Evolutionary conservation across 1,140 invertebrate genomes (phyloP).

Genomic region (Acyrthosiphon pisum): DNA sequence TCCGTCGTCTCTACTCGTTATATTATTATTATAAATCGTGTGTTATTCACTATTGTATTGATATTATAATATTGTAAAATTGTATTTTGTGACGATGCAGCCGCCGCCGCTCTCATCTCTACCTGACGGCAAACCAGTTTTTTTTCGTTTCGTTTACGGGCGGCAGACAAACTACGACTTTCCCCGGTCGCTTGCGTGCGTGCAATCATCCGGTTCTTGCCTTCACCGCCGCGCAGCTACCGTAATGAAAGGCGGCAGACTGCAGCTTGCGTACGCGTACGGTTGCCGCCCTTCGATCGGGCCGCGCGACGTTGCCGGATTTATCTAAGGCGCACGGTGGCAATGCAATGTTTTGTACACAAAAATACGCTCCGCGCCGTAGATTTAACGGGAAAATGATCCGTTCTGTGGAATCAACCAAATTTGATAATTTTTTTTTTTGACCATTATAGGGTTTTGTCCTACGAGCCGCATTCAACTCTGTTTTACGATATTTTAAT

Average conservation of each 20-base stretch:
- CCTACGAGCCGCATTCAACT: neutral
- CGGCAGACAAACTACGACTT: too few species aligned
- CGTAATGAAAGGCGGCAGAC: too few species aligned
- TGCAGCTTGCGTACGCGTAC: neutral
- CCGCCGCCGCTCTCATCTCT: too few species aligned
- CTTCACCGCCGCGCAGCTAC: neutral
- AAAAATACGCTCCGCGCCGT: too few species aligned
- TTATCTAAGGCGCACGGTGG: neutral
- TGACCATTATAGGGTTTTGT: too few species aligned
- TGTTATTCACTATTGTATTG: neutral
- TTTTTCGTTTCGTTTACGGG: too few species aligned
- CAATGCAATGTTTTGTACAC: too few species aligned
- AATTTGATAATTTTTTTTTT: too few species aligned
- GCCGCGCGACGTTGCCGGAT: neutral
- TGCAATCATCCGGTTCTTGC: neutral
- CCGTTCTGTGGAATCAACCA: too few species aligned
- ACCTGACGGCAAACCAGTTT: neutral
- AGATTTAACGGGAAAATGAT: too few species aligned
- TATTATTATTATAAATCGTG: neutral
- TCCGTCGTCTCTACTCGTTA: neutral
- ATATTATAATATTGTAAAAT: neutral
- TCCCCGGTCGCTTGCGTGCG: too few species aligned
- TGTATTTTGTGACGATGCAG: neutral
- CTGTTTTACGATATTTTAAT: too few species aligned
- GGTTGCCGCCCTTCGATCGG: neutral